These are phyloP conservation scores for Chelonus insularis DNA, from an alignment of 1,140 invertebrate genomes.

Conservation along the genomic window DNA sequence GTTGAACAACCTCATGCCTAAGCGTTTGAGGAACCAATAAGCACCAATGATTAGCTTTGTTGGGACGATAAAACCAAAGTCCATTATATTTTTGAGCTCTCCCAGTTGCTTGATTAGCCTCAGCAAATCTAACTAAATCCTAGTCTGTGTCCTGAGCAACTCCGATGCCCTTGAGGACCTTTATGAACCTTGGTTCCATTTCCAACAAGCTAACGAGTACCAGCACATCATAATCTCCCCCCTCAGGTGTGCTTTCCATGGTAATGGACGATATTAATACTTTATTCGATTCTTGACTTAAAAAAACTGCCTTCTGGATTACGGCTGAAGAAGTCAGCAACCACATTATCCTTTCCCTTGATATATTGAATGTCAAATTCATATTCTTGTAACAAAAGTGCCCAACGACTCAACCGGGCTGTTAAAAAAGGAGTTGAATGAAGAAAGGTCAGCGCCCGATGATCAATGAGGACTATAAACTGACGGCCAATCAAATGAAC, in stretches of 20 bases:
- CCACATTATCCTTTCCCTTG: background rate
- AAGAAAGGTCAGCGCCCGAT: background rate
- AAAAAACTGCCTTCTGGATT: constrained; percentile 1
- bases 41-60: background rate
- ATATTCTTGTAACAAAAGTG: background rate
- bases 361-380: background rate
- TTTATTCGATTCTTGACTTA: background rate
- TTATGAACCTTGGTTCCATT: background rate
- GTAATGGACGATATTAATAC: background rate
- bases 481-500: background rate
- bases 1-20: too few relatives aligned
- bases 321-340: background rate
- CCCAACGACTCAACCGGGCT: background rate
- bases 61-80: background rate
- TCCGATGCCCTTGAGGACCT: background rate
- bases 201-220: background rate
- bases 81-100: background rate
- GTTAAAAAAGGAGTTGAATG: background rate
- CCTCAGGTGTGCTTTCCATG: background rate
- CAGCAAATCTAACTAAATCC: background rate
- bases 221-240: background rate
- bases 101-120: background rate
- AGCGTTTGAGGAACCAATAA: too few relatives aligned
- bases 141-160: background rate
- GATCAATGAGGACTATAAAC: background rate